Evolutionary conservation across 1,140 invertebrate genomes (phyloP).

Genomic region (Cyrtorhinus lividipennis): DNA sequence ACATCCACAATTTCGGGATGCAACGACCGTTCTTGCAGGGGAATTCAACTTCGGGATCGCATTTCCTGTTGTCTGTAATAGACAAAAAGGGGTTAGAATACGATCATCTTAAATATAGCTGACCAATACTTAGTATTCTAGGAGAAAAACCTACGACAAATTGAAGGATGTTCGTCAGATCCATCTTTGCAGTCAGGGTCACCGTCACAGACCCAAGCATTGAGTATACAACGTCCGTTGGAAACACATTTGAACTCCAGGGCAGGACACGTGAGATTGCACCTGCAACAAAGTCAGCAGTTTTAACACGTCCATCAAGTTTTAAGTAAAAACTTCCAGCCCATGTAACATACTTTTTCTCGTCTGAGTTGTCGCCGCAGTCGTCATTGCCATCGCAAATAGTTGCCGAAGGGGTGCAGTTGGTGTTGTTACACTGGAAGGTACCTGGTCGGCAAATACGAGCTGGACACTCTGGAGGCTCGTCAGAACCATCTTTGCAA

Average conservation of each 20-base stretch:
- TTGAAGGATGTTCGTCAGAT: slow-evolving; percentile 75
- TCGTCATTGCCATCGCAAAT: slow-evolving; percentile 89
- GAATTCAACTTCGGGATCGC: slow-evolving; percentile 72
- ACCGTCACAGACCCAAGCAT: slow-evolving; percentile 90
- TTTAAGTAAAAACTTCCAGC: slow-evolving; percentile 11
- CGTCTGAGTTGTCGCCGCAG: slow-evolving; percentile 67
- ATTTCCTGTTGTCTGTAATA: slow-evolving; percentile 52
- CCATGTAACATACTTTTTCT: slow-evolving; percentile 36
- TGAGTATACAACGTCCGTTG: slow-evolving; percentile 82
- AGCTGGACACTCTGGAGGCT: slow-evolving; percentile 61
- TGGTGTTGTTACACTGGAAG: slow-evolving; percentile 86
- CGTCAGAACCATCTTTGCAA: slow-evolving; percentile 84
- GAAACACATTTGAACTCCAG: slow-evolving; percentile 84
- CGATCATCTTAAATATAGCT: not conserved
- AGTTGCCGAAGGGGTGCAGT: slow-evolving; percentile 80
- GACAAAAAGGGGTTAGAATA: not conserved
- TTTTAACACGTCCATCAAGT: not conserved
- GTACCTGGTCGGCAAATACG: slow-evolving; percentile 68
- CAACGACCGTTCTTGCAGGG: slow-evolving; percentile 82
- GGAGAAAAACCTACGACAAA: slow-evolving; percentile 53
- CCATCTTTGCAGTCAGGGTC: slow-evolving; percentile 90
- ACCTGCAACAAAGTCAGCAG: slow-evolving; percentile 28
- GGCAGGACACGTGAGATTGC: slow-evolving; percentile 70
- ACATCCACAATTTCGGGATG: slow-evolving; percentile 92
- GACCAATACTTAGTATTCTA: not conserved